Base-by-base conservation (phyloP, 2,113 vertebrate species). In the Zootoca vivipara region DNA sequence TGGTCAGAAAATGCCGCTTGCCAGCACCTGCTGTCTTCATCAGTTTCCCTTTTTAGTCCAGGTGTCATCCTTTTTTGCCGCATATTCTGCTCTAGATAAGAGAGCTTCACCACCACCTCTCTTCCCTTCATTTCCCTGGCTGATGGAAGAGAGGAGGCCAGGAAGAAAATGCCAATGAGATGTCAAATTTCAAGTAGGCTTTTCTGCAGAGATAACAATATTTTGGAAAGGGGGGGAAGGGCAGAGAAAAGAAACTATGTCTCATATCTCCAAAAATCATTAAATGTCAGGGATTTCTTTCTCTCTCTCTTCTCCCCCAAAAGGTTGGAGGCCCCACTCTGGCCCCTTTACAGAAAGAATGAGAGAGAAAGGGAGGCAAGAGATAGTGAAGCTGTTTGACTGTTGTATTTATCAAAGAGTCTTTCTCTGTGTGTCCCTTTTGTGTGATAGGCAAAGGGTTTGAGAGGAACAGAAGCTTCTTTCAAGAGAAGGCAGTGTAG, bases 211-310 rank as follows among this genome's bases (percentile, higher is more conserved):
- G 38, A 67, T 75, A 72, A 89, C 84, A 65, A 38, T 75, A 62
- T 58, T 85, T 75, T 74, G 70, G 24, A 85, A 16, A 16, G 5
- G 13, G 2, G 13, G 2, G 28, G 3, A 5, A 33, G 46, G 16
- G 3, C 16, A 30, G 24, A 35, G 87, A 82, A 94, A 94, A 92
- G 82, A 87, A 62, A 7, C 2, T 0, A 73, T 86, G 85, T 86
- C 7, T 5, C 88, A 95, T 64, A 92, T 86, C 69, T 73, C 42
- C n/a, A 58, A n/a, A 52, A 58, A 28, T 73, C 42, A 58, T 52
- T 83, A 83, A 83, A 83, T 56, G 82, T 52, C 67, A 74, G 30
- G 70, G 1, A 73, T 22, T 3, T 7, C 3, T 35, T 58, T 73
- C 24, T 28, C 1, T 89, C 1, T 35, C 30, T 84, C 46, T 52